Conservation (phyloP, 2,113 vertebrate genomes). For the Pan paniscus region DNA sequence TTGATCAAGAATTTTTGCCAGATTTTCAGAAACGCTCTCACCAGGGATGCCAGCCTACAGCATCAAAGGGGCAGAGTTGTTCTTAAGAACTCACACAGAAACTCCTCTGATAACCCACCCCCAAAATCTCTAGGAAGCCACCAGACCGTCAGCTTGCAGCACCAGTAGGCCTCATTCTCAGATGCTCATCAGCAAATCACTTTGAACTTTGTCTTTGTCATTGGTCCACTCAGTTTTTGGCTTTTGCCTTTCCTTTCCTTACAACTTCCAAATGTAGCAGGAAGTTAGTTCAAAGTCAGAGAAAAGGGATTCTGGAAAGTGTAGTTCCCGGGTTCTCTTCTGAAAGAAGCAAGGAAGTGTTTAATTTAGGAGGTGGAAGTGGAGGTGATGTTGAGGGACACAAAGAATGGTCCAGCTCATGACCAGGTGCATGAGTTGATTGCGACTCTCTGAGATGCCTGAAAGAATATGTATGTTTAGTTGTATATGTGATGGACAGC, state of each 20-base stretch:
- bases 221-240: background rate
- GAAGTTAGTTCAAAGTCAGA: background rate
- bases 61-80: accelerated
- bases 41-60: background rate
- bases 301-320: background rate
- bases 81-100: background rate
- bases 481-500: background rate
- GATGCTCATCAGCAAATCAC: background rate
- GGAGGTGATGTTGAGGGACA: background rate
- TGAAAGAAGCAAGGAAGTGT: background rate
- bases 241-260: background rate
- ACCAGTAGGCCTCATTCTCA: background rate
- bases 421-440: accelerated
- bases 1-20: background rate
- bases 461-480: background rate
- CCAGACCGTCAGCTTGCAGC: too few relatives aligned
- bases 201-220: background rate
- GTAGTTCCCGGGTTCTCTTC: background rate
- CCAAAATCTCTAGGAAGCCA: too few relatives aligned
- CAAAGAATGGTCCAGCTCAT: background rate
- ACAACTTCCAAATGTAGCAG: background rate
- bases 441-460: background rate
- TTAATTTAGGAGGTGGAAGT: background rate
- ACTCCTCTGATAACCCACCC: accelerated
- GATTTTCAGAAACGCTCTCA: background rate